Evolutionary conservation across 2,113 vertebrate genomes (phyloP).

Genomic region (Labeo rohita): DNA sequence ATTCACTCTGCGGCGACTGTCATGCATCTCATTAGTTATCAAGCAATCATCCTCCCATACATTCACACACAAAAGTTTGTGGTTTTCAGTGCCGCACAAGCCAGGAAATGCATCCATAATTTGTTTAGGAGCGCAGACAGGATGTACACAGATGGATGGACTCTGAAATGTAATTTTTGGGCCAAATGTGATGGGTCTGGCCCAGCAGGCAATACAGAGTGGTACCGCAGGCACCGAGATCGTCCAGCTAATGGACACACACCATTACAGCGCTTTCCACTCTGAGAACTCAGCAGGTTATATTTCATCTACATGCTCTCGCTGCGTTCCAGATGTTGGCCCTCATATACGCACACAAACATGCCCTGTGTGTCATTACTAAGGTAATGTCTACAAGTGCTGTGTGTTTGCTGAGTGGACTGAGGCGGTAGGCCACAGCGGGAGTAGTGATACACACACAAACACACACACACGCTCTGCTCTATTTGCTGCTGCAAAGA

Average conservation of each 20-base stretch:
- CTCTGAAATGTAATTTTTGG: slow-evolving; percentile 35
- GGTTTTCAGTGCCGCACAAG: not conserved
- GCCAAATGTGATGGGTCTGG: slow-evolving; percentile 28
- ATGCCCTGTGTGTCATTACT: slow-evolving; percentile 45
- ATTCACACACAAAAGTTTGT: slow-evolving; percentile 56
- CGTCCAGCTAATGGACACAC: slow-evolving; percentile 43
- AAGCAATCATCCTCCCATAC: slow-evolving; percentile 38
- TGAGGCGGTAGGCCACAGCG: slow-evolving; percentile 32
- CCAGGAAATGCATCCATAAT: slow-evolving; percentile 4
- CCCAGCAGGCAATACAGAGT: slow-evolving; percentile 23
- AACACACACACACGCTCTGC: not conserved
- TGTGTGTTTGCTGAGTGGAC: slow-evolving; percentile 43
- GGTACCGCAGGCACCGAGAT: not conserved
- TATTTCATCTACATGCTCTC: slow-evolving; percentile 41
- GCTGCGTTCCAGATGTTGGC: slow-evolving; percentile 51
- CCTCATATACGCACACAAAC: slow-evolving; percentile 3
- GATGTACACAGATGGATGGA: slow-evolving; percentile 36
- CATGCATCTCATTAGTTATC: slow-evolving; percentile 40
- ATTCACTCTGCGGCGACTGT: slow-evolving; percentile 49
- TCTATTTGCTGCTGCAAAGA: slow-evolving; percentile 33
- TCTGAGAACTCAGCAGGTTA: slow-evolving; percentile 51
- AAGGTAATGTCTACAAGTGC: slow-evolving; percentile 56
- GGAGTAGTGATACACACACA: not conserved
- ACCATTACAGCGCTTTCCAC: slow-evolving; percentile 51
- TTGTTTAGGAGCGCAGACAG: slow-evolving; percentile 13